phyloP scores from a whole-genome alignment of 2,888 invertebrate species.

The Ceramica pisi region DNA sequence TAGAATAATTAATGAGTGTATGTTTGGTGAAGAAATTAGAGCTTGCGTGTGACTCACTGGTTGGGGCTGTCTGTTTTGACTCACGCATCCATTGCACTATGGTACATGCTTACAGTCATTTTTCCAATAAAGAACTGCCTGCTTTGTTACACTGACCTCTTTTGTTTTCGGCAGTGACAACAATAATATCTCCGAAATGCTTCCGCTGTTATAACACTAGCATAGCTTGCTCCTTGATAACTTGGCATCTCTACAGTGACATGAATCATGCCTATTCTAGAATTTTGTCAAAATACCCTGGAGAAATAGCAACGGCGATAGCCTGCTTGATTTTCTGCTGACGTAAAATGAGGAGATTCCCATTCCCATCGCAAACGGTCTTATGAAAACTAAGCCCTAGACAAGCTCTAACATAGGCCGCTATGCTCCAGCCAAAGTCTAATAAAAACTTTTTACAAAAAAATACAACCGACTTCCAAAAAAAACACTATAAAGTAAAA shows the following conservation, averaged over 20 bases:
- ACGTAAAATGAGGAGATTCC: too few relatives aligned
- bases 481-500: too few relatives aligned
- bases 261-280: not conserved
- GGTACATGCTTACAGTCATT: slow-evolving; percentile 51
- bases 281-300: not conserved
- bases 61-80: slow-evolving; percentile 52
- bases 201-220: not conserved
- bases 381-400: not conserved
- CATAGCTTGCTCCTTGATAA: not conserved
- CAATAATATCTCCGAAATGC: slow-evolving; percentile 44
- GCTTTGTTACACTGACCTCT: slow-evolving; percentile 60
- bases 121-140: slow-evolving; percentile 54
- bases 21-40: slow-evolving; percentile 67
- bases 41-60: slow-evolving; percentile 61
- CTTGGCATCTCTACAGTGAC: not conserved
- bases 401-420: not conserved
- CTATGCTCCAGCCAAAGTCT: not conserved
- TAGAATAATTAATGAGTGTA: slow-evolving; percentile 63
- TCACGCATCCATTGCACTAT: slow-evolving; percentile 56
- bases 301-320: too few relatives aligned
- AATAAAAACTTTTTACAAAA: too few relatives aligned
- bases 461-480: too few relatives aligned
- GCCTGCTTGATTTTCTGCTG: not conserved
- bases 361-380: not conserved
- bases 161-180: slow-evolving; percentile 47